A percentile compares a stretch with the other conserved stretches of the same genome.
phyloP scores from a whole-genome alignment of 2,888 invertebrate genomes.

The Cartodere bifasciata region DNA sequence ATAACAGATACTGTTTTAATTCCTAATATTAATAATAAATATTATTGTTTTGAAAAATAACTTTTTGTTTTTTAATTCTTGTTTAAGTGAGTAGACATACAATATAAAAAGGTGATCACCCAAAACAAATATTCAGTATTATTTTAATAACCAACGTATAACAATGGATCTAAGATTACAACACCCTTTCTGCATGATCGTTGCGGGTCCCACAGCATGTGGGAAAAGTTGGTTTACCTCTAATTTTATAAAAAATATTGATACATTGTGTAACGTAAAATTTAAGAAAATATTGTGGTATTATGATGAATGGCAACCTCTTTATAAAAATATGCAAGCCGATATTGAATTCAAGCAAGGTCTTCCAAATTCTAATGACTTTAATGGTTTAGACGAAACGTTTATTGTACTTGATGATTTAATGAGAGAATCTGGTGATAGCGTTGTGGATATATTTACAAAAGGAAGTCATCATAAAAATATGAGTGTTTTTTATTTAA shows the following conservation, averaged over 20 bases:
- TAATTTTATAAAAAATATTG: constrained; percentile 7
- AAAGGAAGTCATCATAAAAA: too few species aligned
- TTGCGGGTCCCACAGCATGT: constrained; percentile 10
- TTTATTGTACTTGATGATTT: constrained; percentile 13
- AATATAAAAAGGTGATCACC: too few species aligned
- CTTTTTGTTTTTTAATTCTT: too few species aligned
- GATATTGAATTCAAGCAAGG: constrained; percentile 9
- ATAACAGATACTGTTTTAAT: too few species aligned
- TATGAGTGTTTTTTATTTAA: too few species aligned
- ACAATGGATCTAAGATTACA: neutral
- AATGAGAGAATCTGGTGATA: constrained; percentile 9
- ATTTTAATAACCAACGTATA: too few species aligned
- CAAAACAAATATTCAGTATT: too few species aligned
- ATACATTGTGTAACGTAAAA: constrained; percentile 7
- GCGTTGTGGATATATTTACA: constrained; percentile 16
- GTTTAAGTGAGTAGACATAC: too few species aligned
- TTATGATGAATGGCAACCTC: constrained; percentile 9
- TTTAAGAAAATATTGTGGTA: constrained; percentile 8
- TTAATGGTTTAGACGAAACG: constrained; percentile 7
- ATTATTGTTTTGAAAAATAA: too few species aligned
- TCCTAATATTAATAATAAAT: too few species aligned
- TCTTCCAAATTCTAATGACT: constrained; percentile 5
- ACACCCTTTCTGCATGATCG: constrained; percentile 3
- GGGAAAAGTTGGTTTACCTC: constrained; percentile 10
- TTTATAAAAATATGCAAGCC: neutral